Evolutionary conservation across 2,888 invertebrate genomes (phyloP), one percentile per base, ranked within the genome.

Genomic region (Disparrhopalites patrizii): DNA sequence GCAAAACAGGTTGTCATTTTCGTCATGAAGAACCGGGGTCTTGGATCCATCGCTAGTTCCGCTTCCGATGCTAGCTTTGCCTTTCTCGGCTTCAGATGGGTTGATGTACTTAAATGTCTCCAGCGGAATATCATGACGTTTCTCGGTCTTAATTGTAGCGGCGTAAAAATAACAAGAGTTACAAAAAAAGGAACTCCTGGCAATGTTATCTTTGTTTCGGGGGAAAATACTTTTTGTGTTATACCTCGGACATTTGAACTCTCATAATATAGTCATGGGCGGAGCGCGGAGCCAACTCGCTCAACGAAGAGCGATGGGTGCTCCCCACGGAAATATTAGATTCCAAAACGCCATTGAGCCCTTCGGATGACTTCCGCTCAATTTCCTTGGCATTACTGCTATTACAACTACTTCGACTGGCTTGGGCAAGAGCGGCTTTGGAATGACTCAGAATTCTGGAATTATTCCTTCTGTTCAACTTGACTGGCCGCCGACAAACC

Each of bases 311-410:
- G n/a, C 58, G 33, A 7, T 58, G 58, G 1, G 58, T 60, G 13
- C 40, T 38, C 15, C 60, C 60, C 27, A 60, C 60, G 1, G 60
- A 47, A 13, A 31, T 47, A 30, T 27, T 43, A 8, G 25, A 47
- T 18, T 60, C 60, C 15, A 60, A 30, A 31, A 60, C 30, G 5
- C 10, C 30, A n/a, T 60, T 60, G 30, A 60, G 23, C 5, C 60
- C 60, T 2, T 47, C 27, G 3, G 57, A 27, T 8, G 31, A 7
- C n/a, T 54, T 28, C n/a, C 55, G 23, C 3, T 23, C 47, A 47
- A 13, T 36, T 36, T 15, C 5, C 7, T 36, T 27, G 1, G 25
- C 27, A 1, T 40, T 25, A 18, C 13, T 18, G 36, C 23, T 28
- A 3, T 7, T 36, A 1, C 27, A 15, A 36, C 23, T 33, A 25